Base-by-base conservation (phyloP, 2,888 invertebrate genomes). In the Torymus tubicola region DNA sequence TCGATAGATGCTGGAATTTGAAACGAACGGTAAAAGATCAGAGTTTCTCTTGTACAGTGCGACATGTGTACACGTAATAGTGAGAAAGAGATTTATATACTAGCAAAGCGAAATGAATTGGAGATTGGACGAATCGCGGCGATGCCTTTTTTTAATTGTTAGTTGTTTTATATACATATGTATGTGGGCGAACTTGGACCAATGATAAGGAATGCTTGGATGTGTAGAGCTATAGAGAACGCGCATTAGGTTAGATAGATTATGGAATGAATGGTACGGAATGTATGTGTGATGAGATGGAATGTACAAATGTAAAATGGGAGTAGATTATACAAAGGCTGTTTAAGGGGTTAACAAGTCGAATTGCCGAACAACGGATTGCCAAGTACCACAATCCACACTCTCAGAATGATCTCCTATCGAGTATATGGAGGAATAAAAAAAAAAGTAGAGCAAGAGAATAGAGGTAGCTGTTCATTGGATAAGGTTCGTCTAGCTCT, bases 111-210 rank as follows among this genome's bases (percentile, higher is more conserved):
- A 8, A 42, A 42, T 8, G 5, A 8, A 8, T 42, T 42, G 42
- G 55, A 69, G 13, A 13, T 63, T 55, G 55, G 53, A 57, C 24
- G 57, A 77, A 65, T 70, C 14, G 58, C 53, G 21, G 10, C 52
- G 65, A 78, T 42, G 64, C 65, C 78, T 76, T 63, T 57, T 60
- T 60, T 60, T 61, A 11, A 12, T 14, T 64, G 31, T 57, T 70
- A 14, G 18, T 31, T 55, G 50, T 21, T 67, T 67, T 72, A 53
- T 42, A 42, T 42, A 42, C 42, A 42, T 42, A 42, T 42, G 8
- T 8, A 8, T 42, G 42, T 42, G n/a, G 69, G 11, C 1, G 16
- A 61, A 24, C 52, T 4, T 70, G 58, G 13, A 8, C 31, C 8
- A 42, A 24, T 21, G 61, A 52, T 61, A 21, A n/a, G 12, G 18